Conservation (phyloP, 2,888 invertebrate species). For the Limnephilus auricula region DNA sequence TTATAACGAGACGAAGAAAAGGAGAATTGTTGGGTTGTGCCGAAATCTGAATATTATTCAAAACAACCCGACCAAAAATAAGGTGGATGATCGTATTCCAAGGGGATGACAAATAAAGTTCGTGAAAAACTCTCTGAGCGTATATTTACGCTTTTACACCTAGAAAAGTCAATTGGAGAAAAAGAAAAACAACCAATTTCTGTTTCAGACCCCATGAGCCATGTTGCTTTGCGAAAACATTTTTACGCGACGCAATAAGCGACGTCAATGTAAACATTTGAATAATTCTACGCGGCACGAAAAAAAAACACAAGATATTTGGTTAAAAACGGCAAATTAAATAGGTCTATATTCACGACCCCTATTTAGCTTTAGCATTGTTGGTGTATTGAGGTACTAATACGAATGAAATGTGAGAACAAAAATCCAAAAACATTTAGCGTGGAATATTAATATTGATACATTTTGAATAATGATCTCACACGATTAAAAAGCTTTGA, state of each 20-base stretch:
- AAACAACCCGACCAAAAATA: constrained; percentile 34
- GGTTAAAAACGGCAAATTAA: background rate
- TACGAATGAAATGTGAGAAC: background rate
- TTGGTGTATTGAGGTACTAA: background rate
- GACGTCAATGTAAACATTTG: constrained; percentile 55
- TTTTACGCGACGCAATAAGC: constrained; percentile 54
- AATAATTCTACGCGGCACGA: constrained; percentile 56
- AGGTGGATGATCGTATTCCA: constrained; percentile 21
- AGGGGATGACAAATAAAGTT: constrained; percentile 40
- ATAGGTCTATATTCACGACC: background rate
- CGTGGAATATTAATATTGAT: background rate
- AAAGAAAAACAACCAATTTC: constrained; percentile 62
- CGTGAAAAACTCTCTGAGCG: constrained; percentile 52
- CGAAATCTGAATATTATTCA: constrained; percentile 55
- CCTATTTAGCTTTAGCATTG: background rate
- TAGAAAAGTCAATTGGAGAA: constrained; percentile 61
- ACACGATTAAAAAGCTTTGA: background rate
- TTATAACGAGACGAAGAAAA: background rate
- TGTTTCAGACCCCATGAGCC: constrained; percentile 34
- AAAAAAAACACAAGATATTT: constrained; percentile 16
- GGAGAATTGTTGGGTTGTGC: background rate
- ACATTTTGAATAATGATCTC: no score
- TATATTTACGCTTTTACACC: constrained; percentile 64
- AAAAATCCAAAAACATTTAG: background rate
- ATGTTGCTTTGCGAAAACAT: constrained; percentile 47